A percentile compares a stretch with the other conserved stretches of the same genome.
These are phyloP conservation scores for Drosophila ezoana DNA, from an alignment of 2,888 invertebrate species.

Conservation along the genomic window DNA sequence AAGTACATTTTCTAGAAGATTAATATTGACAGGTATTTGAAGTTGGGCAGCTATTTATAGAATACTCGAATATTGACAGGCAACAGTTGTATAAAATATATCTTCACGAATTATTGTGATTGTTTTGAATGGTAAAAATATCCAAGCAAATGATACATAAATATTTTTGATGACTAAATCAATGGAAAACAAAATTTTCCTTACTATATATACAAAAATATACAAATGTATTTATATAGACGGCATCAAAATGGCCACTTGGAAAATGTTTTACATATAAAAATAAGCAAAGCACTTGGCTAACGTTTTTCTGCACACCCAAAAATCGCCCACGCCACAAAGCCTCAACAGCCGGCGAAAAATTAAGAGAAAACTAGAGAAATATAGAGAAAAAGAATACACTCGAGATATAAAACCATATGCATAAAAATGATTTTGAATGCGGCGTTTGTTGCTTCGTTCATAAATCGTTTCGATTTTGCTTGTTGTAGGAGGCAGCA, in stretches of 20 bases:
- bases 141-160: not conserved
- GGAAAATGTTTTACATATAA: constrained; percentile 48
- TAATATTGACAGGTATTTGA: not conserved
- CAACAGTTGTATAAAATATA: too few species aligned
- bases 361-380: constrained; percentile 23
- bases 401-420: constrained; percentile 25
- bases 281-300: constrained; percentile 42
- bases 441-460: constrained; percentile 36
- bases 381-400: constrained; percentile 15
- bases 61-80: too few species aligned
- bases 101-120: not conserved
- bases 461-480: constrained; percentile 49
- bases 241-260: constrained; percentile 44
- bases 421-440: constrained; percentile 32
- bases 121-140: not conserved
- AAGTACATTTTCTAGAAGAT: not conserved
- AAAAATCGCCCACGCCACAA: constrained; percentile 48
- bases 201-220: constrained; percentile 1
- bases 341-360: constrained; percentile 50
- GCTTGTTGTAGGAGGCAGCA: constrained; percentile 31
- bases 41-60: not conserved
- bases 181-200: constrained; percentile 28
- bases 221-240: constrained; percentile 8
- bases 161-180: constrained; percentile 37
- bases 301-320: constrained; percentile 42